Percentiles rank a stretch among this genome's conserved stretches.
Conservation (phyloP, 2,888 invertebrate genomes). For the Crepidodera aurea region DNA sequence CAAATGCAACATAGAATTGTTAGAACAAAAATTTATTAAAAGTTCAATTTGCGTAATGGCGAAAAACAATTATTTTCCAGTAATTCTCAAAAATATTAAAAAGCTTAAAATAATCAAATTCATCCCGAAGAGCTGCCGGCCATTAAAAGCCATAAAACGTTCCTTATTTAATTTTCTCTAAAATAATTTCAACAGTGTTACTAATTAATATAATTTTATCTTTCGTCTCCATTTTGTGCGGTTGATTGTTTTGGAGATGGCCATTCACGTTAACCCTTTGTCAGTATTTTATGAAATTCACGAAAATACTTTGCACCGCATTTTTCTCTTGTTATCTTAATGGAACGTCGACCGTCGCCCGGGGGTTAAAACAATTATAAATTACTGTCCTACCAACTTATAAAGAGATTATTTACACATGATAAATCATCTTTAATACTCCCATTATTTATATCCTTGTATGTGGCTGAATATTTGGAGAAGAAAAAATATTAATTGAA, state of each 20-base stretch:
- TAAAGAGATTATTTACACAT: not conserved
- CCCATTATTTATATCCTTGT: not conserved
- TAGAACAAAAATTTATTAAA: no score
- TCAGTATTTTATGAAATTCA: not conserved
- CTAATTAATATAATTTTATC: not conserved
- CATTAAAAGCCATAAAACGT: not conserved
- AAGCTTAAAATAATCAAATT: no score
- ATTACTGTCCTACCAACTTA: not conserved
- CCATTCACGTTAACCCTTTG: not conserved
- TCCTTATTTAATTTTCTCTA: not conserved
- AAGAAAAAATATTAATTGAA: no score
- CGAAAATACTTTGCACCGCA: not conserved
- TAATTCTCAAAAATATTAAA: no score
- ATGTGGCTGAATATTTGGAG: no score
- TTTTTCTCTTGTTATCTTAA: constrained; percentile 3
- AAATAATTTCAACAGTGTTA: not conserved
- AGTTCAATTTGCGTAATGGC: no score
- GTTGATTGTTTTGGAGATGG: not conserved
- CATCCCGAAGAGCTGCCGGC: no score
- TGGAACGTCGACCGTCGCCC: not conserved
- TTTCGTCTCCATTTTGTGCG: not conserved
- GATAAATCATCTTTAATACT: not conserved
- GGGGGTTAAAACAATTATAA: not conserved
- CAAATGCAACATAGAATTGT: no score
- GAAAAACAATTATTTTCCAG: no score